Evolutionary conservation across 2,888 invertebrate genomes (phyloP).

Genomic region (Stegana nigrithorax): DNA sequence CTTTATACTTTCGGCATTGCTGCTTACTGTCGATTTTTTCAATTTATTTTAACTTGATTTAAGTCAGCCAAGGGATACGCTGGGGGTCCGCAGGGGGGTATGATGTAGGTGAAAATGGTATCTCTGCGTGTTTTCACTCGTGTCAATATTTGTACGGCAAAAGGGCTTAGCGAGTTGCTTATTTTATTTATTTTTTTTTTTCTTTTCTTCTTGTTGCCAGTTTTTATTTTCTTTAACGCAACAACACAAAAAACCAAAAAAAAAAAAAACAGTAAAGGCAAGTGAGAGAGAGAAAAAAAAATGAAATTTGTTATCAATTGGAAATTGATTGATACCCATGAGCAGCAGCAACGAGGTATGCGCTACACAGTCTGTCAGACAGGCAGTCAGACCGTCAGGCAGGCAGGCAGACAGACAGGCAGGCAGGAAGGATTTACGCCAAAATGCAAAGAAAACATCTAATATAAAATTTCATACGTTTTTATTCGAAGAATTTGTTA

Average conservation of each 20-base stretch:
- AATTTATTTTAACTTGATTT: constrained; percentile 48
- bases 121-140: background rate
- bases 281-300: background rate
- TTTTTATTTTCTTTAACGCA: background rate
- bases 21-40: constrained; percentile 38
- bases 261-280: background rate
- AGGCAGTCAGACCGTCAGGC: too few relatives aligned
- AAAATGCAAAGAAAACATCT: background rate
- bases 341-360: too few relatives aligned
- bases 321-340: constrained; percentile 58
- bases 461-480: background rate
- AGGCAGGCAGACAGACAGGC: constrained; percentile 20
- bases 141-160: constrained; percentile 5
- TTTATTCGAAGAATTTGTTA: too few relatives aligned
- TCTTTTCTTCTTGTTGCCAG: background rate
- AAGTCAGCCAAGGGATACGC: too few relatives aligned
- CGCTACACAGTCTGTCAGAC: too few relatives aligned
- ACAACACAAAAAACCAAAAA: background rate
- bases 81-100: background rate
- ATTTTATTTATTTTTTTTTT: too few relatives aligned
- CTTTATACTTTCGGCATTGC: constrained; percentile 18
- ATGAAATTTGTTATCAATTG: constrained; percentile 56
- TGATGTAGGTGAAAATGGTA: constrained; percentile 11
- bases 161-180: constrained; percentile 5
- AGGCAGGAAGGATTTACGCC: background rate